A percentile compares a stretch with the other conserved stretches of the same genome.
Evolutionary conservation across 35 echinoderm and acorn worm species (phyloP).

Genomic region (Ophiothrix spiculata): DNA sequence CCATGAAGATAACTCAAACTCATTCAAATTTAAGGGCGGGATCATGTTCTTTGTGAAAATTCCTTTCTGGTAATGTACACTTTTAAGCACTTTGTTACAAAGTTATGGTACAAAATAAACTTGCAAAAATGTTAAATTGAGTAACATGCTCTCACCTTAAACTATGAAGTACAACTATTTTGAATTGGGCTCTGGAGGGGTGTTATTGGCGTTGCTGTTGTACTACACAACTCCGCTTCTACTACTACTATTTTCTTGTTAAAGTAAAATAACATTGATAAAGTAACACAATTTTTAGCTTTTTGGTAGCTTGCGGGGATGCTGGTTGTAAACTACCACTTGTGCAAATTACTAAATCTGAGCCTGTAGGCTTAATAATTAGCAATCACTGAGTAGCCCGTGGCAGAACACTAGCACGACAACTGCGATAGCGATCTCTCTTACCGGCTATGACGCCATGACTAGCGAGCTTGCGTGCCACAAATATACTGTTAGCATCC

Average conservation of each 20-base stretch:
- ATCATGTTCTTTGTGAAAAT: too few relatives aligned
- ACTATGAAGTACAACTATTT: too few relatives aligned
- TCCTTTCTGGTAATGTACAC: too few relatives aligned
- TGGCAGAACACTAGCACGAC: background rate
- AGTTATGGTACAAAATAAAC: too few relatives aligned
- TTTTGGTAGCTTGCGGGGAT: background rate
- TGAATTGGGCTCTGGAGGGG: background rate
- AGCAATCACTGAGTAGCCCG: background rate
- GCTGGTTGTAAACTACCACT: background rate
- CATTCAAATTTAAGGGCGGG: too few relatives aligned
- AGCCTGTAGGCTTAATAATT: slow-evolving; percentile 5
- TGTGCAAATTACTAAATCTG: slow-evolving; percentile 10
- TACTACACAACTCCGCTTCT: background rate
- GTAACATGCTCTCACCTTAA: too few relatives aligned
- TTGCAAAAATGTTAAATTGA: too few relatives aligned
- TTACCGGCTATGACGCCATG: background rate
- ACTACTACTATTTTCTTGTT: too few relatives aligned
- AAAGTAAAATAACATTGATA: too few relatives aligned
- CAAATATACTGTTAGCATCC: too few relatives aligned
- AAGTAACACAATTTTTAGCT: background rate
- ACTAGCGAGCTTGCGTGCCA: background rate
- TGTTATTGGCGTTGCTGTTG: background rate
- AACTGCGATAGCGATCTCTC: background rate
- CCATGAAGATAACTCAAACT: too few relatives aligned
- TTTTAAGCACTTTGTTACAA: too few relatives aligned